Evolutionary conservation across 2,113 vertebrate species (phyloP).

Genomic region (Castor canadensis): DNA sequence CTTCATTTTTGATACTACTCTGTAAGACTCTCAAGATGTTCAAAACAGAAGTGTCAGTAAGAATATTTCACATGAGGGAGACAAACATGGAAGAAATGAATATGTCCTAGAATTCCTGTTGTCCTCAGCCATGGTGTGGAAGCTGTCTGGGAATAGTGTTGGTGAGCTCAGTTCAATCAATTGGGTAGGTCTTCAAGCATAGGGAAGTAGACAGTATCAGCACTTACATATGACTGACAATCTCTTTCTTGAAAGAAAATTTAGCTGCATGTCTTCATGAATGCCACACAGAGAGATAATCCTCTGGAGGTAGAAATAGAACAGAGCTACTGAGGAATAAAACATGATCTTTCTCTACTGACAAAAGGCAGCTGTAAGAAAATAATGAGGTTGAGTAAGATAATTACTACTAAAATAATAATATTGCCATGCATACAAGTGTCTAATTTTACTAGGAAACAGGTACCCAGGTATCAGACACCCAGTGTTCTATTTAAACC

Average conservation of each 20-base stretch:
- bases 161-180: not conserved
- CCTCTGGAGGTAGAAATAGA: not conserved
- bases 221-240: not conserved
- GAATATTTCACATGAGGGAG: not conserved
- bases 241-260: not conserved
- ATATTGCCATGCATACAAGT: not conserved
- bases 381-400: not conserved
- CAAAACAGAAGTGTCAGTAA: not conserved
- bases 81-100: not conserved
- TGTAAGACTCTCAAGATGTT: not conserved
- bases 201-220: fast-evolving
- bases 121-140: not conserved
- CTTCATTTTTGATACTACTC: not conserved
- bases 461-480: too few relatives aligned
- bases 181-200: not conserved
- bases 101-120: not conserved
- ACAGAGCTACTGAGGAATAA: not conserved
- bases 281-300: not conserved
- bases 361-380: not conserved
- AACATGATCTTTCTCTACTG: not conserved
- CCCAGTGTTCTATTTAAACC: too few relatives aligned
- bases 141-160: not conserved
- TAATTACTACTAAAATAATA: too few relatives aligned
- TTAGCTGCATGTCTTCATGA: not conserved
- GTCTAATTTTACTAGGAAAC: not conserved